Percentiles rank a stretch among this genome's conserved stretches.
These are phyloP conservation scores for Dipodomys stephensi DNA, from an alignment of 2,113 vertebrate genomes.

Conservation along the genomic window DNA sequence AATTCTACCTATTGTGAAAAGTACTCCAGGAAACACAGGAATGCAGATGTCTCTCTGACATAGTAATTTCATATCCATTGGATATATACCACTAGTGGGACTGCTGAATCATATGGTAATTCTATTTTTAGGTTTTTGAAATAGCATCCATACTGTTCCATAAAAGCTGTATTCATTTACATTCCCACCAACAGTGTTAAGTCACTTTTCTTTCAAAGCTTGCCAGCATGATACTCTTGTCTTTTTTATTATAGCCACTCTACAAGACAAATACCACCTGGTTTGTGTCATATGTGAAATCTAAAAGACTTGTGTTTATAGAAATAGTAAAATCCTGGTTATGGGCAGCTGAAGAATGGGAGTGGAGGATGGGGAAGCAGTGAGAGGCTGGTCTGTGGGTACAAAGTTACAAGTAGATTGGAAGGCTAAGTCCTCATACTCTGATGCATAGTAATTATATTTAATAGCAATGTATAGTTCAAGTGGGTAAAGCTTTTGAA, in stretches of 20 bases:
- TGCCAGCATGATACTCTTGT: neutral
- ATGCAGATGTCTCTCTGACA: neutral
- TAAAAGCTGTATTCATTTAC: neutral
- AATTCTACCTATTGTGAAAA: neutral
- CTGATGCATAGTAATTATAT: too few species aligned
- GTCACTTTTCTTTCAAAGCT: neutral
- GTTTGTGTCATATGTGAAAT: too few species aligned
- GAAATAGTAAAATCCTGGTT: too few species aligned
- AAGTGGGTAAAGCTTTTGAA: too few species aligned
- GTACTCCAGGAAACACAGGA: neutral
- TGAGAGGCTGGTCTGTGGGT: too few species aligned
- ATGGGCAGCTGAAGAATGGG: too few species aligned
- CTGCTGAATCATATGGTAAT: neutral
- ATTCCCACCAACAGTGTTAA: neutral
- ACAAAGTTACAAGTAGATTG: too few species aligned
- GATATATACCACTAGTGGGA: neutral
- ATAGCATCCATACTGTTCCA: neutral
- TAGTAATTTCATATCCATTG: neutral
- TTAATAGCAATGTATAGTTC: too few species aligned
- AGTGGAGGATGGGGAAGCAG: too few species aligned
- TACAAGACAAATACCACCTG: too few species aligned
- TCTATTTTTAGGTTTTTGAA: neutral
- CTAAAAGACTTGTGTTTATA: too few species aligned
- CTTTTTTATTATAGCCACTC: neutral
- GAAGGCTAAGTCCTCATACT: too few species aligned